Percentiles rank a stretch among this genome's conserved stretches.
Evolutionary conservation across 2,113 vertebrate species (phyloP).

Genomic region (Larimichthys crocea): DNA sequence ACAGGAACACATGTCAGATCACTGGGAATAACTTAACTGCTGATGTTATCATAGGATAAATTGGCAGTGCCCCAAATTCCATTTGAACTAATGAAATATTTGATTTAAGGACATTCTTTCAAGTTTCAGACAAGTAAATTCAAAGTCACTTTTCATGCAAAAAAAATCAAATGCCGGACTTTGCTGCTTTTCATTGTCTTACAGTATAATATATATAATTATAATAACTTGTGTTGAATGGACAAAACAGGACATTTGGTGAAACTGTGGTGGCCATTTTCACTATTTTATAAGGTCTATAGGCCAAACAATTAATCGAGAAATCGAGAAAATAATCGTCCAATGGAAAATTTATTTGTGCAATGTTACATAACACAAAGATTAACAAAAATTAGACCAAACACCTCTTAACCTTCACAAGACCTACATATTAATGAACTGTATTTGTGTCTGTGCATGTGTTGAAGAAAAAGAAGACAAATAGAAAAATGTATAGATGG

Average conservation of each 20-base stretch:
- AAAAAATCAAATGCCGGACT: too few relatives aligned
- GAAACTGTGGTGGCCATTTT: neutral
- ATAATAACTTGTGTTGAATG: too few relatives aligned
- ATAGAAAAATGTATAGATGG: neutral
- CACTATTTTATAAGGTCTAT: neutral
- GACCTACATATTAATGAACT: neutral
- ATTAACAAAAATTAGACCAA: neutral
- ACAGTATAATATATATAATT: neutral
- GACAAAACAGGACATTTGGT: neutral
- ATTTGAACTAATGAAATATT: neutral
- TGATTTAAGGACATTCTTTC: neutral
- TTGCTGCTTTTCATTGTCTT: neutral
- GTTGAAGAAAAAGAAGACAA: neutral
- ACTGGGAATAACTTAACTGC: neutral
- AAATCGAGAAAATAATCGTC: too few relatives aligned
- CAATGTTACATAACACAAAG: neutral
- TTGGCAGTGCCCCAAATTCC: neutral
- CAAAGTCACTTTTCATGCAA: too few relatives aligned
- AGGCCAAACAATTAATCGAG: too few relatives aligned
- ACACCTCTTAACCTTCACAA: neutral
- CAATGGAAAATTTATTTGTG: too few relatives aligned
- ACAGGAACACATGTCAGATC: neutral
- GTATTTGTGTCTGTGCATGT: neutral
- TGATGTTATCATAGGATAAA: neutral
- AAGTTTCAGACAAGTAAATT: neutral